Percentiles rank a stretch among this genome's conserved stretches.
Evolutionary conservation across 2,888 invertebrate genomes (phyloP).

Genomic region (Chrysolina oricalcia): DNA sequence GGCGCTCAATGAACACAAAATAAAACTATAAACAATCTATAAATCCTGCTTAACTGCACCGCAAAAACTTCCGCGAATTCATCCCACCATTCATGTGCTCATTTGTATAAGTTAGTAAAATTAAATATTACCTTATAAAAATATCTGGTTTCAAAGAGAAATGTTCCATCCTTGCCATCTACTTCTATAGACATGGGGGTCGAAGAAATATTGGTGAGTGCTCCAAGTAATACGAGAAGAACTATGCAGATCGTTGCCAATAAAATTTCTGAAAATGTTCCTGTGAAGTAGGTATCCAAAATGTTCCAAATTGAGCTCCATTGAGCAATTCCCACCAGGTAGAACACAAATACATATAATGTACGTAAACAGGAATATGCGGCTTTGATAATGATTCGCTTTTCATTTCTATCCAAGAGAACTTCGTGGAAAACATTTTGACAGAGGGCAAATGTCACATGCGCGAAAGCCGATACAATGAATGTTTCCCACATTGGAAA

Average conservation of each 20-base stretch:
- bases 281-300: conserved; percentile 49
- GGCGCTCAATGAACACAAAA: too few relatives aligned
- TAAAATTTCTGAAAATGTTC: neutral
- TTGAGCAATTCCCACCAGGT: conserved; percentile 67
- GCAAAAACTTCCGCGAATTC: too few relatives aligned
- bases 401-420: conserved; percentile 57
- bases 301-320: conserved; percentile 70
- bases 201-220: conserved; percentile 74
- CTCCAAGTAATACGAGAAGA: conserved; percentile 60
- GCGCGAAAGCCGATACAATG: conserved; percentile 72
- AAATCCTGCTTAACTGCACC: too few relatives aligned
- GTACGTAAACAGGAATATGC: conserved; percentile 60
- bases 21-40: too few relatives aligned
- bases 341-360: conserved; percentile 73
- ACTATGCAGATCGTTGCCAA: neutral
- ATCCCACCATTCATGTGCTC: too few relatives aligned
- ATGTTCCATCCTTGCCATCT: conserved; percentile 76
- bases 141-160: conserved; percentile 77
- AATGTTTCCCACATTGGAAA: conserved; percentile 74
- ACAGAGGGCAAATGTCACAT: conserved; percentile 75
- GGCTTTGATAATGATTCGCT: conserved; percentile 40
- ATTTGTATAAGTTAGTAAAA: too few relatives aligned
- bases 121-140: conserved; percentile 66
- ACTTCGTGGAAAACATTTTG: conserved; percentile 70
- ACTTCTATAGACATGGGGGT: conserved; percentile 76